Conservation (phyloP, 2,113 vertebrate species). For the Origma solitaria region DNA sequence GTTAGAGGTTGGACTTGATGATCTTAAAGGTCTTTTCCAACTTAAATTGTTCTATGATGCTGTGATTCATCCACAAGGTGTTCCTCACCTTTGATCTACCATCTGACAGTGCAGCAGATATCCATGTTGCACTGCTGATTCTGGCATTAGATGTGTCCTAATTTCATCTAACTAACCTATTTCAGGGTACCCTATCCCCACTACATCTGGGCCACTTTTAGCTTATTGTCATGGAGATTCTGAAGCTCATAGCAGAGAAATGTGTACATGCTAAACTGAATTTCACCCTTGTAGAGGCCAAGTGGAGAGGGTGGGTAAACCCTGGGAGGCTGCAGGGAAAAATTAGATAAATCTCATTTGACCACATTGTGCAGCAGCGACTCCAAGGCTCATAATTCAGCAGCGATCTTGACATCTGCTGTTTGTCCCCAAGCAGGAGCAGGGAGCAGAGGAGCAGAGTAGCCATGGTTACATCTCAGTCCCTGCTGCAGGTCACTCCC, state of each 20-base stretch:
- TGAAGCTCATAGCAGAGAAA: background rate
- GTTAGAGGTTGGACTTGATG: background rate
- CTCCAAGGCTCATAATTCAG: constrained; percentile 2
- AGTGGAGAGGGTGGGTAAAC: background rate
- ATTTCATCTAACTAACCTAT: background rate
- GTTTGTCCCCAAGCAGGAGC: constrained; percentile 22
- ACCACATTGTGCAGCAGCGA: background rate
- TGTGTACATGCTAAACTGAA: background rate
- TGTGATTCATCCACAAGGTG: background rate
- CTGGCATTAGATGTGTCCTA: background rate
- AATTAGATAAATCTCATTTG: background rate
- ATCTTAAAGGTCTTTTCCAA: background rate
- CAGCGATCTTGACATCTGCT: constrained; percentile 14
- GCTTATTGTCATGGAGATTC: background rate
- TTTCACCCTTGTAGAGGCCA: background rate
- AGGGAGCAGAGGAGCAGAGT: background rate
- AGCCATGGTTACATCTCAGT: constrained; percentile 37
- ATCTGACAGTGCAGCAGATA: background rate
- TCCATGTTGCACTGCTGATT: background rate
- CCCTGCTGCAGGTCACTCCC: background rate
- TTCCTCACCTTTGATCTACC: background rate
- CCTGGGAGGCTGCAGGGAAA: background rate
- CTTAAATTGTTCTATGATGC: background rate
- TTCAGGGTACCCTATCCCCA: background rate
- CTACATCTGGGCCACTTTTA: background rate